phyloP scores from a whole-genome alignment of 2,797 vertebrate genomes.

The Epinephelus awoara region DNA sequence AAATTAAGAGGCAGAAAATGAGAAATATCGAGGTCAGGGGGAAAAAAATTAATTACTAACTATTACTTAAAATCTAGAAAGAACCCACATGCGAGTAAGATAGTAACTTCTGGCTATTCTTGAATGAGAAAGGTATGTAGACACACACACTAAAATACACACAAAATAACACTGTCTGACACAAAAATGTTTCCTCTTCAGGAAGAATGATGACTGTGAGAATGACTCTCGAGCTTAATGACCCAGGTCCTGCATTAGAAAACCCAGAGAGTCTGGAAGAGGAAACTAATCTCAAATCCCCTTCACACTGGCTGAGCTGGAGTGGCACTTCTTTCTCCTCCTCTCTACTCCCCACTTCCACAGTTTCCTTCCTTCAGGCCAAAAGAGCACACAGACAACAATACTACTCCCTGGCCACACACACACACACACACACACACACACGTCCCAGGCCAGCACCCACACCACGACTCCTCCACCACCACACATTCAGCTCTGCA shows the following conservation, averaged over 20 bases:
- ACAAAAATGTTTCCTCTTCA: conserved; percentile 44
- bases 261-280: conserved; percentile 47
- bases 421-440: conserved; percentile 28
- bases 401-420: conserved; percentile 41
- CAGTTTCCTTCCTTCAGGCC: conserved; percentile 76
- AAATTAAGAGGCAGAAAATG: conserved; percentile 2
- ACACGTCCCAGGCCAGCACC: not conserved
- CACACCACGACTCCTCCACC: conserved; percentile 33
- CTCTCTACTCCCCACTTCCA: conserved; percentile 70
- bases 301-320: conserved; percentile 49
- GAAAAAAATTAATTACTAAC: not conserved
- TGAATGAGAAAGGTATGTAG: conserved; percentile 13
- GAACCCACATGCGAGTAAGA: conserved; percentile 5
- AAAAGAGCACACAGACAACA: conserved; percentile 70
- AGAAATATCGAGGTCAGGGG: conserved; percentile 1
- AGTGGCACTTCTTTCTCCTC: conserved; percentile 69
- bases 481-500: conserved; percentile 26
- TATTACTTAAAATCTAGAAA: conserved; percentile 16
- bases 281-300: conserved; percentile 72
- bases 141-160: conserved; percentile 13
- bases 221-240: conserved; percentile 69
- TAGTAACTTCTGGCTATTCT: conserved; percentile 1
- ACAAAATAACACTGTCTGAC: conserved; percentile 27
- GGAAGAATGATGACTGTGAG: conserved; percentile 58
- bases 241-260: conserved; percentile 45